Evolutionary conservation across 2,113 vertebrate genomes (phyloP), one percentile per base, ranked within the genome.

Genomic region (Cynoglossus semilaevis): DNA sequence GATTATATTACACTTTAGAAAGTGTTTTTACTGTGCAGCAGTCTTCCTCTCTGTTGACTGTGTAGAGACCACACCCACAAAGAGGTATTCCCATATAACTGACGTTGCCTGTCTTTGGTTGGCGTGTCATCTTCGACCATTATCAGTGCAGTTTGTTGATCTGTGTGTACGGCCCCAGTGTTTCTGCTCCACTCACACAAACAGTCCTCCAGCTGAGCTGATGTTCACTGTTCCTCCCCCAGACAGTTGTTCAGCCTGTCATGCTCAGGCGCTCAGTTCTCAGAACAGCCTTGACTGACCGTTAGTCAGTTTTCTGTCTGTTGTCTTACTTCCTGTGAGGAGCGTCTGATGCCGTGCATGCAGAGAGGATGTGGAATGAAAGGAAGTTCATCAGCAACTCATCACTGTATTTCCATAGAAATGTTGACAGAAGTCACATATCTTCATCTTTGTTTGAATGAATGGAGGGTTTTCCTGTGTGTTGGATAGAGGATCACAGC

Each of bases 91-190:
- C n/a, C n/a, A n/a, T n/a, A n/a, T n/a, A n/a, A n/a, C n/a, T n/a
- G n/a, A n/a, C n/a, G n/a, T n/a, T 70, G 29, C 43, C 16, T 46
- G 22, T 29, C 22, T 29, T 6, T 29, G 22, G 3, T 29, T 29
- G 22, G 36, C 36, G 12, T 38, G 37, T 38, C 8, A 38, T 38
- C 37, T 38, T 38, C 8, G 12, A 11, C 8, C n/a, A n/a, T 66
- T 67, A 54, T 61, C 65, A 88, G 87, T 88, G 88, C 70, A 40
- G 37, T 0, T 56, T 81, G 89, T 89, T 67, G 90, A 90, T 88
- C 67, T 51, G 70, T 11, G 19, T 58, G 48, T 46, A 47, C 75
- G 71, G 70, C 81, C 75, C 74, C 72, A 48, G 73, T 77, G 70
- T 72, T 62, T 76, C 36, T 77, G 66, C 80, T 60, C 67, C 63